These are phyloP conservation scores for Ornithorhynchus anatinus DNA, from an alignment of 2,113 vertebrate genomes.

Conservation along the genomic window DNA sequence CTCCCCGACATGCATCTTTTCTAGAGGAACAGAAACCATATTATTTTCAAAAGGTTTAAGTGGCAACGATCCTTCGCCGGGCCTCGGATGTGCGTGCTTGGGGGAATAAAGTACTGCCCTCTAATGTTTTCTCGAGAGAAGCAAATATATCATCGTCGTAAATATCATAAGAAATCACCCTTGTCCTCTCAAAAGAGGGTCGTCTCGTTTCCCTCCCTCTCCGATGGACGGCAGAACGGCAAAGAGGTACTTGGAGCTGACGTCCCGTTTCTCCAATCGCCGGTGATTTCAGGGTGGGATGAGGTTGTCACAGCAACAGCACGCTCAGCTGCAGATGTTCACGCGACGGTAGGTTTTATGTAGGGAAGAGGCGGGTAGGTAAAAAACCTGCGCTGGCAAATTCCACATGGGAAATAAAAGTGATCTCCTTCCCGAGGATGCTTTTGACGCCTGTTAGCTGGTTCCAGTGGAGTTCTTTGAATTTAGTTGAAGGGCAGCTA, in stretches of 20 bases:
- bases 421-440: constrained; percentile 60
- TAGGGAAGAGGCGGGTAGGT: constrained; percentile 47
- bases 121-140: constrained; percentile 63
- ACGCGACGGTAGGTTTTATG: constrained; percentile 47
- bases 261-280: constrained; percentile 58
- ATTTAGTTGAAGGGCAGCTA: constrained; percentile 30
- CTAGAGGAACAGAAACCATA: constrained; percentile 24
- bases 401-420: constrained; percentile 47
- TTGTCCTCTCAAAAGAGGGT: constrained; percentile 32
- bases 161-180: constrained; percentile 53
- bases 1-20: too few species aligned
- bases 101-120: constrained; percentile 54
- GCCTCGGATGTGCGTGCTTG: constrained; percentile 33
- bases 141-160: constrained; percentile 63
- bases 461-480: constrained; percentile 14
- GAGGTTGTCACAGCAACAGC: constrained; percentile 57
- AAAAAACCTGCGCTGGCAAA: constrained; percentile 59
- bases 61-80: constrained; percentile 14
- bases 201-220: constrained; percentile 41
- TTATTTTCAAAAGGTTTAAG: constrained; percentile 34
- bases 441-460: constrained; percentile 10
- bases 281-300: constrained; percentile 31
- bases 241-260: constrained; percentile 45
- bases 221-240: constrained; percentile 46
- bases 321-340: constrained; percentile 49